Evolutionary conservation across 2,113 vertebrate genomes (phyloP).

Genomic region (Papio anubis): DNA sequence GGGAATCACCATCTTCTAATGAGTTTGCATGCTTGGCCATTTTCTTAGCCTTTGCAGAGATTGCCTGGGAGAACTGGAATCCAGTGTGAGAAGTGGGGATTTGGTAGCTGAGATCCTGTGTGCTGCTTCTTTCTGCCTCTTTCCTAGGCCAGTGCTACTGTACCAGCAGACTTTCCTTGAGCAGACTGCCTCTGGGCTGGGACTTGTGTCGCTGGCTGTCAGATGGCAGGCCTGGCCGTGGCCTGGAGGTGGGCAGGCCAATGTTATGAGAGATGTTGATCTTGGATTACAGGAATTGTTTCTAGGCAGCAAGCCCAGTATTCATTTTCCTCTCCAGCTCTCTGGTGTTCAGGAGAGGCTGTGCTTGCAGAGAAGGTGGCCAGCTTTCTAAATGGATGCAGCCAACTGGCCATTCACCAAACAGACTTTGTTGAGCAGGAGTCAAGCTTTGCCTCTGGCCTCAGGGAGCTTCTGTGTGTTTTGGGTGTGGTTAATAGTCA

Average conservation of each 20-base stretch:
- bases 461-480: background rate
- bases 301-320: conserved; percentile 42
- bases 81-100: background rate
- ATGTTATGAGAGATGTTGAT: conserved; percentile 33
- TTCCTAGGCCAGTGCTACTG: no score
- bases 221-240: background rate
- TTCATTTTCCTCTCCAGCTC: background rate
- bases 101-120: background rate
- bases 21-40: background rate
- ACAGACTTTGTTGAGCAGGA: no score
- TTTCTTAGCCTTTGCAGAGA: background rate
- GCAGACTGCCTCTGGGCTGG: background rate
- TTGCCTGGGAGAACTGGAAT: background rate
- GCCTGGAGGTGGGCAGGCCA: background rate
- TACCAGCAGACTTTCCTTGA: background rate
- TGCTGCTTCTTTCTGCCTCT: background rate
- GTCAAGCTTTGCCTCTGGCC: background rate
- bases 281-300: conserved; percentile 40
- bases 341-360: background rate
- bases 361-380: background rate
- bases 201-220: background rate
- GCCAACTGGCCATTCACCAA: background rate
- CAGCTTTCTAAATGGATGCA: background rate
- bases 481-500: background rate
- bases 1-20: background rate